phyloP scores from a whole-genome alignment of 2,797 vertebrate species.

The Cetoscarus ocellatus region DNA sequence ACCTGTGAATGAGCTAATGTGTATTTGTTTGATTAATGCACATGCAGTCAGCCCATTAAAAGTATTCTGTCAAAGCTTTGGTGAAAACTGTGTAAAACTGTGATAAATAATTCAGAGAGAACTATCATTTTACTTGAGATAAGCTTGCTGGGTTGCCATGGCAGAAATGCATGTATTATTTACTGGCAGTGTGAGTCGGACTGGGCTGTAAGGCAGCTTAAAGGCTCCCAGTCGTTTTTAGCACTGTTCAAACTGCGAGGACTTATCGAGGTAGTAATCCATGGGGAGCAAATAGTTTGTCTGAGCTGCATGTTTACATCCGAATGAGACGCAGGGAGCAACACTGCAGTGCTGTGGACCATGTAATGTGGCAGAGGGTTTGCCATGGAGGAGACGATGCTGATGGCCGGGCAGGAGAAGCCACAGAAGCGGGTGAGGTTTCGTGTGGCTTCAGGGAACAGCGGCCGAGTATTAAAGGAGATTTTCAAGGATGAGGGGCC shows the following conservation, averaged over 20 bases:
- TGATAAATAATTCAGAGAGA: slow-evolving; percentile 88
- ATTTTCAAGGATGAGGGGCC: slow-evolving; percentile 92
- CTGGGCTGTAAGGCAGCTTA: slow-evolving; percentile 79
- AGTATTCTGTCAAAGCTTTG: slow-evolving; percentile 71
- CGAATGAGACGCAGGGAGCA: slow-evolving; percentile 56
- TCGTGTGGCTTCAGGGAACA: slow-evolving; percentile 95
- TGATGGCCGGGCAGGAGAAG: slow-evolving; percentile 81
- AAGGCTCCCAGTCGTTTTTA: slow-evolving; percentile 80
- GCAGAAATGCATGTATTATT: slow-evolving; percentile 93
- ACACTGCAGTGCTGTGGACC: slow-evolving; percentile 65
- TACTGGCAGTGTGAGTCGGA: slow-evolving; percentile 77
- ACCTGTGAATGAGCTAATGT: slow-evolving; percentile 4
- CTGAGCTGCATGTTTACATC: slow-evolving; percentile 71
- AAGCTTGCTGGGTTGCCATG: slow-evolving; percentile 95
- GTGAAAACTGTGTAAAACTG: slow-evolving; percentile 80
- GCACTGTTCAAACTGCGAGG: slow-evolving; percentile 79
- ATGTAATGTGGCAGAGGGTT: slow-evolving; percentile 83
- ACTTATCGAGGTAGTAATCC: slow-evolving; percentile 76
- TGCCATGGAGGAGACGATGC: slow-evolving; percentile 83
- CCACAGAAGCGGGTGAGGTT: slow-evolving; percentile 94
- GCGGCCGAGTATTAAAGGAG: slow-evolving; percentile 95
- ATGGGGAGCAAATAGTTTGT: slow-evolving; percentile 68
- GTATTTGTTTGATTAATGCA: slow-evolving; percentile 49
- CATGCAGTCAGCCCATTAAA: slow-evolving; percentile 57
- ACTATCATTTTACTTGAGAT: slow-evolving; percentile 91